These are phyloP conservation scores for Lasioglossum oenotherae DNA, from an alignment of 2,888 invertebrate genomes.

Conservation along the genomic window DNA sequence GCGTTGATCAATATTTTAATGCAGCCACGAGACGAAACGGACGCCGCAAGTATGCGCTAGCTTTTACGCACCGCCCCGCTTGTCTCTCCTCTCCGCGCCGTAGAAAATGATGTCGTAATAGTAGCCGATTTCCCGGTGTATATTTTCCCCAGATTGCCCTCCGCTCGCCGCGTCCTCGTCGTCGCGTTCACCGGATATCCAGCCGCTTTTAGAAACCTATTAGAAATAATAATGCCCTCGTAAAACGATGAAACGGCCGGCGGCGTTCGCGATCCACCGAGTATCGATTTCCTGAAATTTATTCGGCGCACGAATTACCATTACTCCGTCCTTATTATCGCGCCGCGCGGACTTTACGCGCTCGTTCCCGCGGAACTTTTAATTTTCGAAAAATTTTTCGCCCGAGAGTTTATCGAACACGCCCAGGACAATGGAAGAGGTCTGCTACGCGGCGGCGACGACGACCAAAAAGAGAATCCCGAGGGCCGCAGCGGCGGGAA, in stretches of 20 bases:
- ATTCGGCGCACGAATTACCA: not conserved
- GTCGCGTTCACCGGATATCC: not conserved
- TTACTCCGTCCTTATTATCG: not conserved
- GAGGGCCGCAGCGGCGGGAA: not conserved
- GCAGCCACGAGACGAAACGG: constrained; percentile 41
- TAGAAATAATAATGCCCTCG: constrained; percentile 29
- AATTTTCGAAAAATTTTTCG: not conserved
- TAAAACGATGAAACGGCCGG: constrained; percentile 25
- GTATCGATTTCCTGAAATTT: not conserved
- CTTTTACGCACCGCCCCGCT: constrained; percentile 39
- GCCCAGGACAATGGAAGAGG: not conserved
- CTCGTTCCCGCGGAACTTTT: not conserved
- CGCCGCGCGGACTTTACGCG: constrained; percentile 1
- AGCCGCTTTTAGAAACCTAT: not conserved
- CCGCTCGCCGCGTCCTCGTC: not conserved
- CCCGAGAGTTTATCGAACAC: not conserved
- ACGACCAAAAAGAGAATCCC: not conserved
- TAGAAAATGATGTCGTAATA: constrained; percentile 44
- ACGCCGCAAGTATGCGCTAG: constrained; percentile 41
- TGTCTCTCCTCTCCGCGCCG: not conserved
- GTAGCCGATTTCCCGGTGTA: constrained; percentile 31
- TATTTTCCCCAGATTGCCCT: constrained; percentile 31
- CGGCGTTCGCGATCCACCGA: not conserved
- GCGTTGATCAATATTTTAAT: constrained; percentile 63
- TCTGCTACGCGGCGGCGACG: not conserved